Base-by-base conservation (phyloP, 2,888 invertebrate genomes). In the Diaphora mendica region DNA sequence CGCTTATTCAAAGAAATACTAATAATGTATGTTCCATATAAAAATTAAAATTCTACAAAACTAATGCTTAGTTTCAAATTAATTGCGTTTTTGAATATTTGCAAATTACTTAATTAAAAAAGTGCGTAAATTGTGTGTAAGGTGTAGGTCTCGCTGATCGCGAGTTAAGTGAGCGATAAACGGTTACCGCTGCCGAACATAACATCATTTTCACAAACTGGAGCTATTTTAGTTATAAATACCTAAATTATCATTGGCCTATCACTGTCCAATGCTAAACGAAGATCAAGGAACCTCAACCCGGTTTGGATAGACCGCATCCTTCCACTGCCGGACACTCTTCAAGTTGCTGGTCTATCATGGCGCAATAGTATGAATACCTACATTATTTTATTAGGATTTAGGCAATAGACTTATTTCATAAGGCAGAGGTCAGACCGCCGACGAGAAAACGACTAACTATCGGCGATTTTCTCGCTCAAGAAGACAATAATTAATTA, bases 71-170 rank as follows among this genome's bases (percentile, higher is more conserved):
- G 13, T 3, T 26, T 33, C 20, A 23, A 33, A 23, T 3, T 48
- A 13, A 67, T 67, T 67, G 13, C 13, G 48, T 33, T 67, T 44
- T 33, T 30, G 30, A 67, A 44, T 67, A 67, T 11, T 71, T 68
- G 70, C 48, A 39, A 64, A 71, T 42, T 67, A 33, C 3, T 33
- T 33, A 55, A 17, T 66, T 20, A 42, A 30, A 44, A 71, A 59
- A 39, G 30, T 68, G 72, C 48, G 68, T 72, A 69, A n/a, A 30
- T 39, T 26, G 65, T 59, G 23, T 13, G 59, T 26, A 59, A 67
- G 33, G 66, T 62, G 33, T 59, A 44, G 55, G 59, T 67, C 44
- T 42, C 8, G 26, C 7, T 55, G 15, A 33, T 30, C 20, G n/a
- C 42, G 39, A 15, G 8, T 20, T 23, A 2, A 20, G 64, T 35